Conservation (phyloP, 2,113 vertebrate genomes). For the Ictidomys tridecemlineatus region DNA sequence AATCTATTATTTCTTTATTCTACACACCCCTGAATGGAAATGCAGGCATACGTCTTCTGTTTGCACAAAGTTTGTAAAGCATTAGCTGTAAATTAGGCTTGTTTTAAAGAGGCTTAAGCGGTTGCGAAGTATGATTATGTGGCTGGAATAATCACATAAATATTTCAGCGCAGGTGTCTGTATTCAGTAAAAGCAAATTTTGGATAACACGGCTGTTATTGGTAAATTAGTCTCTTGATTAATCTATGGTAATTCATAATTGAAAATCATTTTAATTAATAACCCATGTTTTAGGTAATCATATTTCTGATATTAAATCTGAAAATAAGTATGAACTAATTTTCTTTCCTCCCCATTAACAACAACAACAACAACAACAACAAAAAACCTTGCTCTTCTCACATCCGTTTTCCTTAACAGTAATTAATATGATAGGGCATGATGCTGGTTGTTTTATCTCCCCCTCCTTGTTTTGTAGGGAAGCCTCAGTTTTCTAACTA, state of each 20-base stretch:
- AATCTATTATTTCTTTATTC: conserved; percentile 47
- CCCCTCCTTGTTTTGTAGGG: not conserved
- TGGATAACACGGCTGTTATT: conserved; percentile 56
- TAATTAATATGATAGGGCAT: conserved; percentile 70
- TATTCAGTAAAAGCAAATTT: conserved; percentile 80
- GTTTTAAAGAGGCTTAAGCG: conserved; percentile 52
- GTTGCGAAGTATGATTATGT: conserved; percentile 68
- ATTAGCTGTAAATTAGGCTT: conserved; percentile 59
- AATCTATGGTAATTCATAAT: conserved; percentile 61
- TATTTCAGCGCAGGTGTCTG: conserved; percentile 81
- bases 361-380: not conserved
- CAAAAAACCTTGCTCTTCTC: conserved; percentile 47
- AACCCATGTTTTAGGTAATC: not conserved
- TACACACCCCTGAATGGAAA: not conserved
- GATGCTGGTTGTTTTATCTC: not conserved
- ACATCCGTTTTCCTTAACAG: conserved; percentile 65
- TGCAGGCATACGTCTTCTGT: conserved; percentile 47
- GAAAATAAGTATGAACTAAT: conserved; percentile 58
- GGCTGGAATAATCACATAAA: conserved; percentile 5
- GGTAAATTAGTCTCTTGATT: conserved; percentile 71
- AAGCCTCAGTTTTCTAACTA: conserved; percentile 8
- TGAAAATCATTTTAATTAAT: conserved; percentile 64
- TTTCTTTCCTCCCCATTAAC: conserved; percentile 59
- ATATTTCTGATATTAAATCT: conserved; percentile 68
- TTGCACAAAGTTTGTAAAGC: conserved; percentile 62